Conservation (phyloP, 2,888 invertebrate species). For the Nomada lathburiana region DNA sequence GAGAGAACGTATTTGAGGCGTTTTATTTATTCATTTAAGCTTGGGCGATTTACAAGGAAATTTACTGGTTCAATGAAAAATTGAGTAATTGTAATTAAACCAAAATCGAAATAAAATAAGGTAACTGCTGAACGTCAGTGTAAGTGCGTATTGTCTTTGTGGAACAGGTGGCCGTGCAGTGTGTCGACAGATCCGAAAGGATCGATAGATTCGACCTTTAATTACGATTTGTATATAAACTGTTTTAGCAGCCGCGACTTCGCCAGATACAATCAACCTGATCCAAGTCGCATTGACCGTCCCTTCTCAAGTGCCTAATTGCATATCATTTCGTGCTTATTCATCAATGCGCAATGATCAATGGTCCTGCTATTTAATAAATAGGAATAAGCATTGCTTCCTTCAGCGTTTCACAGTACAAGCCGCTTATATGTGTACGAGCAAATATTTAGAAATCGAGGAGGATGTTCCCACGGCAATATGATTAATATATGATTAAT, state of each 20-base stretch:
- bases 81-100: no score
- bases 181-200: conserved; percentile 76
- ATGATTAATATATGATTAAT: no score
- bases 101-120: no score
- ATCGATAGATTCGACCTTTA: conserved; percentile 78
- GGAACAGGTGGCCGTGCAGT: conserved; percentile 69
- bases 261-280: conserved; percentile 54
- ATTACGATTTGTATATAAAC: conserved; percentile 69
- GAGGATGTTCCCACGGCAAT: no score
- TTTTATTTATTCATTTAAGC: no score
- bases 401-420: background rate
- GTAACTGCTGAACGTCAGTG: background rate
- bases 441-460: no score
- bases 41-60: no score
- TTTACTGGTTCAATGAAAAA: no score
- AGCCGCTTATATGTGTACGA: no score
- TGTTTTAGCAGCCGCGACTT: conserved; percentile 36
- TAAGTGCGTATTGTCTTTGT: conserved; percentile 16
- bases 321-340: conserved; percentile 35
- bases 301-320: conserved; percentile 40
- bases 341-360: background rate
- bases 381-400: background rate
- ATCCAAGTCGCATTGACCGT: conserved; percentile 45
- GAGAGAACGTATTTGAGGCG: no score
- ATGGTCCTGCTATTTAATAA: background rate